Conservation (phyloP, 2,888 invertebrate species). For the Scaptomyza caliginosa region DNA sequence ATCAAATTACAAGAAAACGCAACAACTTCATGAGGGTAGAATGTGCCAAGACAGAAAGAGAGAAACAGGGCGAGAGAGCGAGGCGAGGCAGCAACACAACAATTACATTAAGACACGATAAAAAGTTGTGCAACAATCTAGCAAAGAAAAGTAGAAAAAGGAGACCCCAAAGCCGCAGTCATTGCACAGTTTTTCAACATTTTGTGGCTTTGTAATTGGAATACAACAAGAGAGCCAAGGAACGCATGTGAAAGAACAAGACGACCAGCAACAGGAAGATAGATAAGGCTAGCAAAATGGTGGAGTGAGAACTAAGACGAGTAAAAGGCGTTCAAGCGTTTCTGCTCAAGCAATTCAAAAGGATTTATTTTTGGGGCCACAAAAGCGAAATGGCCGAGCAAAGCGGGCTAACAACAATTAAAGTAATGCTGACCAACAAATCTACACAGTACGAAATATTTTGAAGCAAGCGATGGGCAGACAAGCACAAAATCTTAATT, state of each 20-base stretch:
- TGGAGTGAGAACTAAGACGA: not conserved
- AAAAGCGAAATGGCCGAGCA: conserved; percentile 69
- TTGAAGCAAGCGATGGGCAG: not conserved
- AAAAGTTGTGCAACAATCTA: conserved; percentile 75
- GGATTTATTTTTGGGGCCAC: conserved; percentile 73
- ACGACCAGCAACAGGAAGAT: conserved; percentile 59
- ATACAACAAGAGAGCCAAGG: conserved; percentile 64
- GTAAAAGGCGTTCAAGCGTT: conserved; percentile 72
- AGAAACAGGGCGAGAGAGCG: not conserved
- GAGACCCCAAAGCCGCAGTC: conserved; percentile 55
- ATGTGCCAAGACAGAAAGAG: not conserved
- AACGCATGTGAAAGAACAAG: no score
- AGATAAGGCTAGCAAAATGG: conserved; percentile 32
- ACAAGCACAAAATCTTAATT: conserved; percentile 77
- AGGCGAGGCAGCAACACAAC: conserved; percentile 60
- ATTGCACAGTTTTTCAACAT: conserved; percentile 78
- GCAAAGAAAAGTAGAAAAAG: conserved; percentile 17
- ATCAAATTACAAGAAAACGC: conserved; percentile 72
- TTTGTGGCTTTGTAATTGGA: conserved; percentile 80
- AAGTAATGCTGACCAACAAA: conserved; percentile 76
- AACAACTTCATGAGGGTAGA: conserved; percentile 37
- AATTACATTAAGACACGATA: conserved; percentile 80
- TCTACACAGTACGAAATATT: conserved; percentile 53
- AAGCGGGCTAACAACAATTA: conserved; percentile 76
- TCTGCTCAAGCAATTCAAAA: conserved; percentile 74